A percentile compares a stretch with the other conserved stretches of the same genome.
phyloP scores from a whole-genome alignment of 2,888 invertebrate genomes.

The Spilarctia lutea region DNA sequence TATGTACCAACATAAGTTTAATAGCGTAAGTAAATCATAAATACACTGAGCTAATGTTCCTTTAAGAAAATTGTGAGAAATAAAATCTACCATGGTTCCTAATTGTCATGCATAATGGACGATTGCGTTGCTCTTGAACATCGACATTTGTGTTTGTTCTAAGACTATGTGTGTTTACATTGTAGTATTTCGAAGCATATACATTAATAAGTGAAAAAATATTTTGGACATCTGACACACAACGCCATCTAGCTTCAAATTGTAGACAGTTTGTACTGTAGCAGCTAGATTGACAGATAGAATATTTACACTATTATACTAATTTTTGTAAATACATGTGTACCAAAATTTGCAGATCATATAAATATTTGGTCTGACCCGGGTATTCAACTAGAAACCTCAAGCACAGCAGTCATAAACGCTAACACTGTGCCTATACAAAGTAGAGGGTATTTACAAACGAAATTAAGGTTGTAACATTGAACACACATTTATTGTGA shows the following conservation, averaged over 20 bases:
- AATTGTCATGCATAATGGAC: conserved; percentile 25
- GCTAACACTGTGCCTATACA: neutral
- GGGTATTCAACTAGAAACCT: no score
- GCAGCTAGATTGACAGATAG: no score
- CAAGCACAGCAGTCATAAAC: no score
- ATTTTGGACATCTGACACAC: neutral
- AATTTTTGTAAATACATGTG: no score
- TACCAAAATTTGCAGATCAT: no score
- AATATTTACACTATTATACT: no score
- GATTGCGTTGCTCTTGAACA: conserved; percentile 9
- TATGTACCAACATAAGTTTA: conserved; percentile 56
- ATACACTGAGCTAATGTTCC: conserved; percentile 56
- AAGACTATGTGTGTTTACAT: conserved; percentile 18
- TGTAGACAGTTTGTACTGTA: no score
- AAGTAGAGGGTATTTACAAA: neutral
- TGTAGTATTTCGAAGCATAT: conserved; percentile 8
- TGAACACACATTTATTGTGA: neutral
- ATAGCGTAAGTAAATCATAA: conserved; percentile 67
- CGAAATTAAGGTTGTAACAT: neutral
- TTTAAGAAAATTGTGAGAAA: conserved; percentile 71
- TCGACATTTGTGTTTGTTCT: conserved; percentile 16
- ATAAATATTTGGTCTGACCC: no score
- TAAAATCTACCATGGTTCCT: conserved; percentile 33
- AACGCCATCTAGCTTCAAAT: no score
- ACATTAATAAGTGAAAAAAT: neutral